Evolutionary conservation across 2,797 vertebrate species (phyloP).

Genomic region (Coracias cyanogaster): DNA sequence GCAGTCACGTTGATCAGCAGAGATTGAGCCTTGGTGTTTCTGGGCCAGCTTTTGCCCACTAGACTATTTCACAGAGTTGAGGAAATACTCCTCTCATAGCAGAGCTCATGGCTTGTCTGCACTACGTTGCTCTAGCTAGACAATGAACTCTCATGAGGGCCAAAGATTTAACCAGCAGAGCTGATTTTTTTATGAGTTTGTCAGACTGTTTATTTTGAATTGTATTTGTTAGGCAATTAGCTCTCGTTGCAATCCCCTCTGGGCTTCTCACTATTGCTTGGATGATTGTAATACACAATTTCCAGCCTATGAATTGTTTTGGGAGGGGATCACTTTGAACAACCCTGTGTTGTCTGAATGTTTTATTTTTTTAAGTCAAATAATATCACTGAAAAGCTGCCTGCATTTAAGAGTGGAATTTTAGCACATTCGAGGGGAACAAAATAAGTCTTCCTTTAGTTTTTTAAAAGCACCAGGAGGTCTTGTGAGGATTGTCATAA

Average conservation of each 20-base stretch:
- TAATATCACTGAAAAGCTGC: not conserved
- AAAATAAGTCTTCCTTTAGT: not conserved
- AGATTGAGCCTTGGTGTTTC: not conserved
- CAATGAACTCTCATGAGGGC: not conserved
- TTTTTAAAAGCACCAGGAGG: not conserved
- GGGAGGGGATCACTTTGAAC: not conserved
- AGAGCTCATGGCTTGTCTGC: rapidly evolving
- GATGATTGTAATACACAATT: not conserved
- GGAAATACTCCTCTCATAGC: rapidly evolving
- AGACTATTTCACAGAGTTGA: not conserved
- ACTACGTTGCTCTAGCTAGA: not conserved
- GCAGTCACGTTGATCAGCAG: not conserved
- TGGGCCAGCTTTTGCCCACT: not conserved
- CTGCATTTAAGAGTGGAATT: not conserved
- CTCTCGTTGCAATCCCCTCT: not conserved
- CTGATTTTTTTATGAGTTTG: not conserved
- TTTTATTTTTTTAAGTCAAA: not conserved
- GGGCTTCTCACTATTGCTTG: not conserved
- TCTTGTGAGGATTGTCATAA: not conserved
- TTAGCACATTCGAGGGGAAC: not conserved
- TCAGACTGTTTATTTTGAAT: not conserved
- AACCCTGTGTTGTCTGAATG: not conserved
- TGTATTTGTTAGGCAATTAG: not conserved
- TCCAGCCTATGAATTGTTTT: not conserved
- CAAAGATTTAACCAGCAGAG: not conserved